phyloP scores from a whole-genome alignment of 1,140 invertebrate species.

The Drosophila kohkoa region DNA sequence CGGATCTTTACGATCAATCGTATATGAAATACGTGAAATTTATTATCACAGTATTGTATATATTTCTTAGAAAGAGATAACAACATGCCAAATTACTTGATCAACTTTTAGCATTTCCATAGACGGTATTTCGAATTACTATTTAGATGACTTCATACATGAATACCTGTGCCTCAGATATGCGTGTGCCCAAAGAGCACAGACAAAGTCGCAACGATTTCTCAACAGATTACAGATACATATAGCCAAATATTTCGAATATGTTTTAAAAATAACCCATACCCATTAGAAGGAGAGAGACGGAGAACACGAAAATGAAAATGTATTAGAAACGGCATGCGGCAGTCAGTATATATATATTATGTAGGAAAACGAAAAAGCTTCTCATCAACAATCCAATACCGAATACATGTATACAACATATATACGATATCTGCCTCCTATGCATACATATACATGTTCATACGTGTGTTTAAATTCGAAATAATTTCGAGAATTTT shows the following conservation, averaged over 20 bases:
- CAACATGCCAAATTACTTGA: constrained; percentile 31
- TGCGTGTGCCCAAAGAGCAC: constrained; percentile 58
- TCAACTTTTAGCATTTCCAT: constrained; percentile 19
- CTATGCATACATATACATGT: constrained; percentile 37
- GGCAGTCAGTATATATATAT: constrained; percentile 36
- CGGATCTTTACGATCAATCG: neutral
- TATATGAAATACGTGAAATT: neutral
- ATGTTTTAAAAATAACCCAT: constrained; percentile 80
- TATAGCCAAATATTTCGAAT: constrained; percentile 73
- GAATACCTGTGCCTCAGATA: constrained; percentile 60
- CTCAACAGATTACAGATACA: constrained; percentile 20
- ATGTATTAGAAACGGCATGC: constrained; percentile 53
- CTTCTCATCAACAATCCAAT: constrained; percentile 43
- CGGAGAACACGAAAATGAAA: constrained; percentile 28
- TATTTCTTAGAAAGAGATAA: constrained; percentile 48
- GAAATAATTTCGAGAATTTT: constrained; percentile 84
- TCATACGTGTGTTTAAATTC: constrained; percentile 70
- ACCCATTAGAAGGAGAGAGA: constrained; percentile 69
- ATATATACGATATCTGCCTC: constrained; percentile 16
- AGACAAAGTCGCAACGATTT: constrained; percentile 30
- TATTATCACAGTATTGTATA: constrained; percentile 12
- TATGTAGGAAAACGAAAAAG: constrained; percentile 43
- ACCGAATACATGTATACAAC: constrained; percentile 42
- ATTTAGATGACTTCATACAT: constrained; percentile 68
- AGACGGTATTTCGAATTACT: constrained; percentile 68